These are phyloP conservation scores for Gymnosoma rotundatum DNA, from an alignment of 2,888 invertebrate genomes.

Conservation along the genomic window DNA sequence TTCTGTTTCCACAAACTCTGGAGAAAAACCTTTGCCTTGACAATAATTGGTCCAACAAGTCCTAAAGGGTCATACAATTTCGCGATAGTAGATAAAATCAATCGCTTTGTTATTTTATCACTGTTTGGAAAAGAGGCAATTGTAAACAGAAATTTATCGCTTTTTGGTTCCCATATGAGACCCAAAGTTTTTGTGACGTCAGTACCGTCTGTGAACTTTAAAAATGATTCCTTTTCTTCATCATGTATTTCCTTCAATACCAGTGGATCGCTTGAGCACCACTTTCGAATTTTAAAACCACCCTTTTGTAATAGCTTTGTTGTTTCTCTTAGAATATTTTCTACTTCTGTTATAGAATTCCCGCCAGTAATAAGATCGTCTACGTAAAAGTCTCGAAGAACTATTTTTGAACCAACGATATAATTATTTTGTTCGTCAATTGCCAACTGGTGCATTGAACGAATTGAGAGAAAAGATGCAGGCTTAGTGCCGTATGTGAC, in stretches of 20 bases:
- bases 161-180: conserved; percentile 37
- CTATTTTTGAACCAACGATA: conserved; percentile 66
- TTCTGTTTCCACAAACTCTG: no score
- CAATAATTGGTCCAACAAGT: no score
- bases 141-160: conserved; percentile 5
- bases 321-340: not conserved
- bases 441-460: conserved; percentile 57
- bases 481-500: conserved; percentile 50
- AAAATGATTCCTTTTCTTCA: conserved; percentile 16
- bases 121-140: not conserved
- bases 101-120: not conserved
- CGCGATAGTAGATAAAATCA: conserved; percentile 4
- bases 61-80: conserved; percentile 47
- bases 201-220: conserved; percentile 45
- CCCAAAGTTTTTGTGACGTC: conserved; percentile 53
- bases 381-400: conserved; percentile 71
- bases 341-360: conserved; percentile 33
- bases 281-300: conserved; percentile 70
- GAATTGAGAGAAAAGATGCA: conserved; percentile 39
- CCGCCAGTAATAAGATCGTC: conserved; percentile 70
- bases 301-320: conserved; percentile 45
- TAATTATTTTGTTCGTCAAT: conserved; percentile 75
- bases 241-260: conserved; percentile 24
- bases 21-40: no score
- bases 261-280: conserved; percentile 58